Base-by-base conservation (phyloP, 2,113 vertebrate species). In the Platysternon megacephalum region DNA sequence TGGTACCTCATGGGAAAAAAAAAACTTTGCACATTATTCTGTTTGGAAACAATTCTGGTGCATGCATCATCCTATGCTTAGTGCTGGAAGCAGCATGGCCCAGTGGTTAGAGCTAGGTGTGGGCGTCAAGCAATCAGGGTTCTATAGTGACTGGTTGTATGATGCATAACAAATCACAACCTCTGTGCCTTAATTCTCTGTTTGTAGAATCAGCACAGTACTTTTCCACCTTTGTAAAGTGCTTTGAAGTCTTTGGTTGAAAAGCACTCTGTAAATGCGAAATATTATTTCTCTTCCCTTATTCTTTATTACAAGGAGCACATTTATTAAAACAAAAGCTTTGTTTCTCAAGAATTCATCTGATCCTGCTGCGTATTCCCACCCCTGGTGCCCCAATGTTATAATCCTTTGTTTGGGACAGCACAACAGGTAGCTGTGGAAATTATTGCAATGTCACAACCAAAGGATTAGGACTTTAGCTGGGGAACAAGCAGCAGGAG, bases 271-370 rank as follows among this genome's bases (percentile, higher is more conserved):
- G n/a, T 46, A 61, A 91, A 5, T 1, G 2, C 82, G 86, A 86
- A 19, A 10, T 88, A 51, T 11, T 17, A 83, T 88, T 93, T 84
- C 17, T 94, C 91, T 91, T 74, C 39, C 61, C 91, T 89, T 96
- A 79, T 56, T 39, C 68, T 39, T 74, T 74, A 42, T 42, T 44
- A 76, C 39, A 76, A 76, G 24, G 39, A 44, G 39, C 21, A 35
- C 82, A 85, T 90, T 92, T 89, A 80, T 3, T 84, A 49, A 56
- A 92, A 53, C 56, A 91, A 39, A 82, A 85, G 56, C 16, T n/a
- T 49, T 89, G 81, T 90, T 89, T 78, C 91, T 94, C 92, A 93
- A 87, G 88, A 95, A 21, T 3, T 0, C 44, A 12, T 86, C 49
- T 56, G 49, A 46, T 95, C 90, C 24, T 85, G 87, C 55, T 49